Evolutionary conservation across 1,140 invertebrate genomes (phyloP).

Genomic region (Bacillus rossius): DNA sequence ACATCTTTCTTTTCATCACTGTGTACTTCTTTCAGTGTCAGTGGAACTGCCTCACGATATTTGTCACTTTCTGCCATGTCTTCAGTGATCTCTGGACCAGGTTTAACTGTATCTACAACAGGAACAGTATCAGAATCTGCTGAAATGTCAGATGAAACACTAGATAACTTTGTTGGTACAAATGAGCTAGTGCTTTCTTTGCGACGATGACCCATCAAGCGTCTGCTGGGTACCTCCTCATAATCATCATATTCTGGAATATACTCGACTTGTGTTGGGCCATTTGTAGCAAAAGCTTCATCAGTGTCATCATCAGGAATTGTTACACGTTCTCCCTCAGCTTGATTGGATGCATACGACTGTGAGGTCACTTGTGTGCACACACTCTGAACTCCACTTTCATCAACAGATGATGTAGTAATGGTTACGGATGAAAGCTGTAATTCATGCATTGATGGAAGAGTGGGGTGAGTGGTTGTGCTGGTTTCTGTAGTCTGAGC

Average conservation of each 20-base stretch:
- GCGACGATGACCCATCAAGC: conserved; percentile 45
- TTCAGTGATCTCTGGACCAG: conserved; percentile 21
- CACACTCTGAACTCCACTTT: conserved; percentile 44
- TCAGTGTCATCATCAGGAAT: conserved; percentile 20
- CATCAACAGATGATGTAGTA: conserved; percentile 45
- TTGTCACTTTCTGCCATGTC: conserved; percentile 36
- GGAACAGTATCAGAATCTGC: too few species aligned
- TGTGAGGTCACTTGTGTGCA: conserved; percentile 51
- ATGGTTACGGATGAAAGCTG: conserved; percentile 47
- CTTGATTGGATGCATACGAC: conserved; percentile 32
- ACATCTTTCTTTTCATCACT: conserved; percentile 42
- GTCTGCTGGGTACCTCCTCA: conserved; percentile 33
- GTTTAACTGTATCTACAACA: not conserved
- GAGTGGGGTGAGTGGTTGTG: conserved; percentile 7
- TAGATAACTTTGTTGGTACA: not conserved
- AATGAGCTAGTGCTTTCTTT: conserved; percentile 48
- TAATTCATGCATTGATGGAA: conserved; percentile 20
- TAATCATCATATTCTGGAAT: conserved; percentile 43
- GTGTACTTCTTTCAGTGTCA: conserved; percentile 41
- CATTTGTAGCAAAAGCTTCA: conserved; percentile 35
- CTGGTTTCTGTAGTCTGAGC: conserved; percentile 6
- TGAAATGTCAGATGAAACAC: too few species aligned
- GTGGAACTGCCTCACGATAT: conserved; percentile 32
- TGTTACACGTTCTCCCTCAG: conserved; percentile 28
- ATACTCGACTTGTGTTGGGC: conserved; percentile 52